phyloP scores from a whole-genome alignment of 2,113 vertebrate genomes.

The Nematolebias whitei region DNA sequence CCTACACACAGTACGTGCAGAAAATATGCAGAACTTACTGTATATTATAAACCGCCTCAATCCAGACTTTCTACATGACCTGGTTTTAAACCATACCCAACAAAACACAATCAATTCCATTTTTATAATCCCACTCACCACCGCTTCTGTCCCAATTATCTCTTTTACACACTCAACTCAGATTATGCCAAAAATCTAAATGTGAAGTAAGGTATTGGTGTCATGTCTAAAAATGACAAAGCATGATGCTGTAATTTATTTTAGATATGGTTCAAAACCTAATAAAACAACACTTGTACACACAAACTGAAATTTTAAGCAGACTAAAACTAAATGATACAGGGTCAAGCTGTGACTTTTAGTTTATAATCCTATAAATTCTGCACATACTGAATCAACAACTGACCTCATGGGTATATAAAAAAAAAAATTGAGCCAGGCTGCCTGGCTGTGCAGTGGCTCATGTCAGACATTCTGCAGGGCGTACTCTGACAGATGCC shows the following conservation, averaged over 20 bases:
- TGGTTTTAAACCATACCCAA: conserved; percentile 59
- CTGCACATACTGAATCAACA: conserved; percentile 1
- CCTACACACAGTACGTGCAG: too few relatives aligned
- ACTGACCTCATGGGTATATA: background rate
- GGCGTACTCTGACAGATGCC: conserved; percentile 28
- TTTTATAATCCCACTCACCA: conserved; percentile 36
- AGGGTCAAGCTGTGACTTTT: background rate
- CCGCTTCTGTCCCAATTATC: background rate
- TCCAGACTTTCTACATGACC: conserved; percentile 60
- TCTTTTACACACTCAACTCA: background rate
- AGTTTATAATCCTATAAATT: background rate
- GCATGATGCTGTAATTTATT: background rate
- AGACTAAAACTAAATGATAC: background rate
- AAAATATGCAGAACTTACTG: conserved; percentile 17
- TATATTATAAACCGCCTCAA: conserved; percentile 33
- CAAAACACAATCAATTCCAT: conserved; percentile 60
- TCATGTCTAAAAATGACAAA: background rate
- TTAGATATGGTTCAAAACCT: too few relatives aligned
- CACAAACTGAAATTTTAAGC: background rate
- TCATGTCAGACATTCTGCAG: conserved; percentile 13
- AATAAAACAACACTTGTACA: conserved; percentile 4
- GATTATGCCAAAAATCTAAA: background rate
- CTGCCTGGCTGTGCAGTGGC: conserved; percentile 10
- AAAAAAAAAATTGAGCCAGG: background rate
- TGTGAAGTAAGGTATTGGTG: too few relatives aligned